Evolutionary conservation across 2,797 vertebrate genomes (phyloP), one percentile per base, ranked within the genome.

Genomic region (Taeniopygia guttata): DNA sequence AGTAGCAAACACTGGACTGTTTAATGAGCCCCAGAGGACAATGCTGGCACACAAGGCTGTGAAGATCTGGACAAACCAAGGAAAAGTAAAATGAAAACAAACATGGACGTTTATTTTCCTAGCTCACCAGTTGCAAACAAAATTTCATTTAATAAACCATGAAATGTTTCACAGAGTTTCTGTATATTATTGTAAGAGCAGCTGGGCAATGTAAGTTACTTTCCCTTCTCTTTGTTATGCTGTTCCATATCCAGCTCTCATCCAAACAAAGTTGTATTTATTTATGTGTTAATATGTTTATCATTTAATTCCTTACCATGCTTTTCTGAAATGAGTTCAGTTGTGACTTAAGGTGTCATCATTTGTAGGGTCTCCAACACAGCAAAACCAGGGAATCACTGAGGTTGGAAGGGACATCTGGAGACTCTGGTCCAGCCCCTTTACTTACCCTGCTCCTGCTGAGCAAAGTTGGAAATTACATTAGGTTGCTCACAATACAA

Each of bases 111-210:
- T 99, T 98, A 98, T 98, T 99, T 98, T 98, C 98, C 97, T 98
- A 98, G 97, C 97, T 98, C 97, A 90, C 97, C 98, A 98, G 98
- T 98, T 98, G 96, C 96, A 98, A 98, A 98, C 97, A 98, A 98
- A 98, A 97, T 98, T 98, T 97, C 97, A 96, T 98, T 98, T 98
- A 98, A 99, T 98, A 99, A 99, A 98, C 98, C 98, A 98, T 98
- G 98, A 99, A 98, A 99, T 98, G 98, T 98, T 98, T 98, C 98
- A 97, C 98, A 98, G 98, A 98, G 98, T 97, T 97, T 97, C 97
- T 98, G 98, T 98, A 98, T 98, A 97, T 98, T 98, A 98, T 98
- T 97, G 78, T 95, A 91, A 96, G 94, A 94, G 82, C 97, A 97
- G 97, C 97, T 98, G 97, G 95, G 79, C 94, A 96, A 96, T 95